These are phyloP conservation scores for Hydroisotoma schaefferi DNA, from an alignment of 2,888 invertebrate species.

Conservation along the genomic window DNA sequence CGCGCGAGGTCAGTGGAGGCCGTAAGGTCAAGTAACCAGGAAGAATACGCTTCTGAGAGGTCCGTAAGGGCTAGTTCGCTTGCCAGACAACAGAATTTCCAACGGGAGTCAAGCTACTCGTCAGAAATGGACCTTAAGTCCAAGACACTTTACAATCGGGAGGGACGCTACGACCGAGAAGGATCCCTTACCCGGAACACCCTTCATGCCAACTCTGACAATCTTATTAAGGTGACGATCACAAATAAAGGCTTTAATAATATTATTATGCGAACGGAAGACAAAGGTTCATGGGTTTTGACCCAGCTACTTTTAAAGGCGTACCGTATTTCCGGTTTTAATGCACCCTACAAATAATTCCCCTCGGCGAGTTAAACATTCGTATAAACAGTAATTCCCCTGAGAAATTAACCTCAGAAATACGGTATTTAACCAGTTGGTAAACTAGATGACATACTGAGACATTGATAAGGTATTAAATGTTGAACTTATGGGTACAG, in stretches of 20 bases:
- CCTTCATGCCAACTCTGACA: slow-evolving; percentile 14
- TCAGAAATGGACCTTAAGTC: background rate
- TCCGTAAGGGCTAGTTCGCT: background rate
- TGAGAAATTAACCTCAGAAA: too few species aligned
- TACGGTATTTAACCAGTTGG: too few species aligned
- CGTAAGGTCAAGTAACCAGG: background rate
- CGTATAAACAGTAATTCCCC: too few species aligned
- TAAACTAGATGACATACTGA: too few species aligned
- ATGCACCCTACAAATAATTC: too few species aligned
- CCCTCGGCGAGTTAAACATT: too few species aligned
- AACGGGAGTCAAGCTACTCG: slow-evolving; percentile 2
- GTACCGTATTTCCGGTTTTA: too few species aligned
- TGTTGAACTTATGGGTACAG: background rate
- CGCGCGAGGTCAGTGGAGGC: slow-evolving; percentile 23
- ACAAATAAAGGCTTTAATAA: too few species aligned
- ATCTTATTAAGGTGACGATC: slow-evolving; percentile 17
- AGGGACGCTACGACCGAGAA: slow-evolving; percentile 1
- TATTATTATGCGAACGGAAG: too few species aligned
- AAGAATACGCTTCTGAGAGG: slow-evolving; percentile 8
- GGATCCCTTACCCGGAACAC: slow-evolving; percentile 22
- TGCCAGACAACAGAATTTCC: background rate
- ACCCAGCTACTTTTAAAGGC: too few species aligned
- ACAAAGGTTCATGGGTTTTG: too few species aligned
- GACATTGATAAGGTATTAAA: slow-evolving; percentile 21
- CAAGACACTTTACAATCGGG: background rate